phyloP scores from a whole-genome alignment of 2,888 invertebrate genomes.

The Plebejus argus region DNA sequence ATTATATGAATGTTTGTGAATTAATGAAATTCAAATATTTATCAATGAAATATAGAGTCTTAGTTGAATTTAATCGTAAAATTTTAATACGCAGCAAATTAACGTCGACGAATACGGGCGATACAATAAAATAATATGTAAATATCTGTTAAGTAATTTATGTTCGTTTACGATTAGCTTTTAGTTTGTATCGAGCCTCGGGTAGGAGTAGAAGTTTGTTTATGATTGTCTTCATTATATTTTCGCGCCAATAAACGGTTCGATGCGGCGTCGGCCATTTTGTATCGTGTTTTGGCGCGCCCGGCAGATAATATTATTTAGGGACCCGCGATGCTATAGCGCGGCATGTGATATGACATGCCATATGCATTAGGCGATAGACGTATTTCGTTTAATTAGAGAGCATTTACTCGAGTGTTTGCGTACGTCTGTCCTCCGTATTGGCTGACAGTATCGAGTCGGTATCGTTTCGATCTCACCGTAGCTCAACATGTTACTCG shows the following conservation, averaged over 20 bases:
- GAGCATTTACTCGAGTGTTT: constrained; percentile 23
- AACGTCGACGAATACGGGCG: not conserved
- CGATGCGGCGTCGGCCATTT: not conserved
- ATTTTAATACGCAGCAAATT: constrained; percentile 24
- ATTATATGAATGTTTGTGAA: constrained; percentile 35
- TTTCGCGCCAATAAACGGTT: not conserved
- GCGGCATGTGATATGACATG: constrained; percentile 46
- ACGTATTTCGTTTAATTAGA: constrained; percentile 35
- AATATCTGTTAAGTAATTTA: constrained; percentile 72
- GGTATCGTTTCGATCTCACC: constrained; percentile 40
- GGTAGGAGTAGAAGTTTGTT: constrained; percentile 37
- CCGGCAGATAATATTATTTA: not conserved
- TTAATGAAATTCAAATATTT: constrained; percentile 34
- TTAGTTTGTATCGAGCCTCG: constrained; percentile 51
- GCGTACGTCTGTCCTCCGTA: constrained; percentile 5
- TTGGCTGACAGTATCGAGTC: constrained; percentile 13
- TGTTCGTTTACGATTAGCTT: constrained; percentile 50
- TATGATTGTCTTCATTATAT: constrained; percentile 11
- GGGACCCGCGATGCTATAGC: constrained; percentile 16
- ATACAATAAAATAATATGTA: constrained; percentile 51
- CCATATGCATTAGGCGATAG: constrained; percentile 48
- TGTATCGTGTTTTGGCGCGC: not conserved
- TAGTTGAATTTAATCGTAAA: constrained; percentile 32
- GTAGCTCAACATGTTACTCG: constrained; percentile 35
- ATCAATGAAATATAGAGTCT: constrained; percentile 32